Percentiles rank a stretch among this genome's conserved stretches.
Conservation (phyloP, 2,888 invertebrate genomes). For the Reticulitermes lucifugus region DNA sequence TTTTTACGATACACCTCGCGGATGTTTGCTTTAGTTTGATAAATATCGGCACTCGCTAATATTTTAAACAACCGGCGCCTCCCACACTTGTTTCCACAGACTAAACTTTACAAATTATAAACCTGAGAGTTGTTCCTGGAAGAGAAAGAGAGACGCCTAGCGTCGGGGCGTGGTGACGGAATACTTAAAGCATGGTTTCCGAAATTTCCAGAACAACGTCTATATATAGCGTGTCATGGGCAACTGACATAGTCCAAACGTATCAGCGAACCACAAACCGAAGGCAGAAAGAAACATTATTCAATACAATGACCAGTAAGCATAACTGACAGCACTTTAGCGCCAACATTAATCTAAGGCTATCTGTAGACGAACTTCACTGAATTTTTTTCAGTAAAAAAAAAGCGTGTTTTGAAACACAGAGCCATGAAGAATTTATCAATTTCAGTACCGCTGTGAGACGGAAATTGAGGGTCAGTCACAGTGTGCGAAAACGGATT, state of each 20-base stretch:
- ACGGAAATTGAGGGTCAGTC: too few relatives aligned
- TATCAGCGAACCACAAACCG: background rate
- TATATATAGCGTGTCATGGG: slow-evolving; percentile 2
- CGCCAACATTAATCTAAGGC: too few relatives aligned
- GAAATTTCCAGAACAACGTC: background rate
- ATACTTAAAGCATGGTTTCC: background rate
- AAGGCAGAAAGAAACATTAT: background rate
- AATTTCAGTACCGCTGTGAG: too few relatives aligned
- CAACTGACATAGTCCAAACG: background rate
- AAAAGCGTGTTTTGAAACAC: too few relatives aligned
- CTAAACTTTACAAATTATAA: background rate
- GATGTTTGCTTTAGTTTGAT: background rate
- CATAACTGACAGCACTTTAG: background rate
- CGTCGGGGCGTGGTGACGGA: background rate
- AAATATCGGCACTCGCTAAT: background rate
- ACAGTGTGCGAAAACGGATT: too few relatives aligned
- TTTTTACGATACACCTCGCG: background rate
- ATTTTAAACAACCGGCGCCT: background rate
- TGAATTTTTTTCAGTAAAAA: too few relatives aligned
- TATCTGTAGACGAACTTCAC: too few relatives aligned
- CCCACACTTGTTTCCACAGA: slow-evolving; percentile 9
- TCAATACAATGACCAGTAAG: background rate
- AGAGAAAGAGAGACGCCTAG: background rate
- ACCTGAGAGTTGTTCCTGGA: background rate
- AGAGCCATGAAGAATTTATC: too few relatives aligned